These are phyloP conservation scores for Fragum sueziense DNA, from an alignment of 2,888 invertebrate species.

Conservation along the genomic window DNA sequence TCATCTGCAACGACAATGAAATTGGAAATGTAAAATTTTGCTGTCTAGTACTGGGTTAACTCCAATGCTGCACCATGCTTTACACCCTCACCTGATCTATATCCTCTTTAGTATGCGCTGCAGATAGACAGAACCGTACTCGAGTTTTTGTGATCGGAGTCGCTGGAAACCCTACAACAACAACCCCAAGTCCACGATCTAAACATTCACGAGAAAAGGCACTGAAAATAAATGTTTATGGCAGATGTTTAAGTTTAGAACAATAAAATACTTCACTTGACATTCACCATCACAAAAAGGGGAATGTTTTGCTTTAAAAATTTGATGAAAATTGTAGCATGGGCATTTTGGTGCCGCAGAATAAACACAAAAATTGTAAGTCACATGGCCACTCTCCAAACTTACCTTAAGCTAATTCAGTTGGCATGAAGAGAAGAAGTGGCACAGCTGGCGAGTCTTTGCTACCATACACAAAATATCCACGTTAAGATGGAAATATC, in stretches of 20 bases:
- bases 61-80: too few species aligned
- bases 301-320: too few species aligned
- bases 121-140: conserved; percentile 92
- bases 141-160: conserved; percentile 96
- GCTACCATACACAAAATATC: conserved; percentile 95
- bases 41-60: too few species aligned
- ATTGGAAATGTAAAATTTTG: too few species aligned
- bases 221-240: conserved; percentile 84
- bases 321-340: too few species aligned
- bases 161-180: conserved; percentile 99
- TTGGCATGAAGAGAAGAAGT: conserved; percentile 95
- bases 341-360: too few species aligned
- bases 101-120: conserved; percentile 96
- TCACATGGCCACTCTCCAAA: too few species aligned
- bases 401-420: conserved; percentile 91
- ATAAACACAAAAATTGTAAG: too few species aligned
- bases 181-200: conserved; percentile 92
- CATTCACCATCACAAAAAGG: too few species aligned
- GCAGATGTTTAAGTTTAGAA: too few species aligned
- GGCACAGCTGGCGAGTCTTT: conserved; percentile 98
- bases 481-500: conserved; percentile 92
- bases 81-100: conserved; percentile 90
- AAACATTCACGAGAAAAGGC: conserved; percentile 93
- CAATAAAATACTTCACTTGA: too few species aligned
- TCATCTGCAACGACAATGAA: too few species aligned